Evolutionary conservation across 2,113 vertebrate species (phyloP), one percentile per base, ranked within the genome.

Genomic region (Elgaria multicarinata): DNA sequence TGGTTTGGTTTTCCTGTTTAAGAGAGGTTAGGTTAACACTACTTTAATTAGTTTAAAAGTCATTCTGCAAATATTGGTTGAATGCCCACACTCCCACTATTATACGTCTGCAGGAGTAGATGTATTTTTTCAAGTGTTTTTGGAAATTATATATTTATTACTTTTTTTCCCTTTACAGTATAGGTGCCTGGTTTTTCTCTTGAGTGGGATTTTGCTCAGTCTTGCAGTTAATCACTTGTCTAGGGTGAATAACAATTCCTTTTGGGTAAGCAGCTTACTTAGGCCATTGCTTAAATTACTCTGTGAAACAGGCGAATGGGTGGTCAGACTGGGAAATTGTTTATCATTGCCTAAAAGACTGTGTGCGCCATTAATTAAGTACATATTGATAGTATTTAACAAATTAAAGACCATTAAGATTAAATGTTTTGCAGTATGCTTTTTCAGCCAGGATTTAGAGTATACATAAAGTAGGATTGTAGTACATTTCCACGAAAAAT

Each of bases 31-130:
- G 44, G 79, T 76, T 90, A 83, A 87, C 79, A 10, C 20, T 82
- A 75, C 83, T 90, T 90, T 79, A 86, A 90, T 90, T 83, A 69
- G 55, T 66, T 67, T 83, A 77, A 87, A 76, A 87, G 81, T 83
- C 79, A 83, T 83, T 87, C 58, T 69, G 80, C 72, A 90, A 50
- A 28, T 18, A 28, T 79, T 75, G 2, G 50, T 92, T 66, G 6
- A 75, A 78, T 85, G 5, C 46, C 88, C 62, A 67, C 36, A 67
- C n/a, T 85, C 62, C 44, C 5, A 39, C 26, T 66, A 67, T n/a
- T 28, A 55, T 87, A 1, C 22, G 64, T 89, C 67, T 83, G 13
- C 31, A 86, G 39, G 13, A 24, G 33, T 10, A 87, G 22, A 53
- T 78, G 10, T 64, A n/a, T 80, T 53, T 44, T 78, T 75, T 5